A percentile compares a stretch with the other conserved stretches of the same genome.
phyloP scores from a whole-genome alignment of 2,797 vertebrate species.

The Galago senegalensis region DNA sequence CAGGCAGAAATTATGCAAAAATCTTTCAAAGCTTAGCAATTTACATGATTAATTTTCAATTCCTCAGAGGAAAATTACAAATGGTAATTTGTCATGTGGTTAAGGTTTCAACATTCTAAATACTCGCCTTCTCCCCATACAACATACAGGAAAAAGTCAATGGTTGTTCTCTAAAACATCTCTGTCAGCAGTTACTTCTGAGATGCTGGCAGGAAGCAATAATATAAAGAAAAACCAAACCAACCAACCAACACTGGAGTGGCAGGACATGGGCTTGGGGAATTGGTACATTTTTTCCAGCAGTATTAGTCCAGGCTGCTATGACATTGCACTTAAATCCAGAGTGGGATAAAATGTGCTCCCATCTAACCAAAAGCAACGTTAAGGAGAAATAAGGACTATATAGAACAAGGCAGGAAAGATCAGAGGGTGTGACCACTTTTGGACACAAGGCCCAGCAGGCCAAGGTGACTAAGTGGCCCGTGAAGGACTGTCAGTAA shows the following conservation, averaged over 20 bases:
- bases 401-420: neutral
- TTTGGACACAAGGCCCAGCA: neutral
- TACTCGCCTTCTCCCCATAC: neutral
- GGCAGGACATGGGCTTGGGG: neutral
- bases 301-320: neutral
- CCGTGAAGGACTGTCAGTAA: neutral
- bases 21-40: conserved; percentile 28
- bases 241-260: neutral
- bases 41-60: conserved; percentile 52
- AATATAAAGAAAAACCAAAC: neutral
- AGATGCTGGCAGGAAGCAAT: neutral
- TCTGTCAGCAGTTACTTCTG: neutral
- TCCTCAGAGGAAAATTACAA: conserved; percentile 22
- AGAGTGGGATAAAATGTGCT: neutral
- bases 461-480: neutral
- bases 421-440: neutral
- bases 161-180: neutral
- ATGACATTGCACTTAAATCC: neutral
- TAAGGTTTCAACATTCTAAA: neutral
- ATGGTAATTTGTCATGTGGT: neutral
- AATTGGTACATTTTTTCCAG: neutral
- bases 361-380: neutral
- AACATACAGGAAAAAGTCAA: neutral
- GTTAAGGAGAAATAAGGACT: conserved; percentile 10
- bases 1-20: neutral